Percentiles rank a stretch among this genome's conserved stretches.
phyloP scores from a whole-genome alignment of 1,140 invertebrate species.

The Drosophila oshimai region DNA sequence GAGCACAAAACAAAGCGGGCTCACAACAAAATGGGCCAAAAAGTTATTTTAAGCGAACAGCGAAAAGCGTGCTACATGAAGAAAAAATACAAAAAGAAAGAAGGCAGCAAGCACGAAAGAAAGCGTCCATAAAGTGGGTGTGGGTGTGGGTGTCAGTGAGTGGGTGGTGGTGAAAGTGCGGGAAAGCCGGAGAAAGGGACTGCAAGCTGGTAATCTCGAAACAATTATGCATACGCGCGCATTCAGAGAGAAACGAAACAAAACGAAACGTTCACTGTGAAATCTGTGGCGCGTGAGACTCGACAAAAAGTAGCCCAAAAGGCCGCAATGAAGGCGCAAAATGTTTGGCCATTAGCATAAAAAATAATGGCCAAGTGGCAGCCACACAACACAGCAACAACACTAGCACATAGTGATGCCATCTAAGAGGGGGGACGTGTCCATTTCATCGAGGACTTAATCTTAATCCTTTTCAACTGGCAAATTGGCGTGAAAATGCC shows the following conservation, averaged over 20 bases:
- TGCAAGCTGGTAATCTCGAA: slow-evolving; percentile 64
- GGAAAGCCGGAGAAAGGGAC: background rate
- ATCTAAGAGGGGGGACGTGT: slow-evolving; percentile 13
- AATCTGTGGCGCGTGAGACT: slow-evolving; percentile 69
- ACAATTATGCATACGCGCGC: slow-evolving; percentile 75
- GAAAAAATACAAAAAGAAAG: slow-evolving; percentile 1
- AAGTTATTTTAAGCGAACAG: slow-evolving; percentile 74
- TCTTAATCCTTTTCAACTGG: slow-evolving; percentile 69
- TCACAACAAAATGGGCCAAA: slow-evolving; percentile 66
- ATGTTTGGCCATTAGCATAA: slow-evolving; percentile 75
- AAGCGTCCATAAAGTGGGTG: slow-evolving; percentile 29
- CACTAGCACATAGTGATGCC: too few relatives aligned
- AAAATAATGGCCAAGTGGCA: slow-evolving; percentile 63
- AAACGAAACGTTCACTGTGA: slow-evolving; percentile 6
- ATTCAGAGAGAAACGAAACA: slow-evolving; percentile 38
- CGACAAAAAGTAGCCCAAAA: slow-evolving; percentile 64
- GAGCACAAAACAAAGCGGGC: slow-evolving; percentile 47
- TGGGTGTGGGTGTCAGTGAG: background rate
- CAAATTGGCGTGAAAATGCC: slow-evolving; percentile 32
- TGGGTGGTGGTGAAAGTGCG: background rate
- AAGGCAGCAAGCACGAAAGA: slow-evolving; percentile 39
- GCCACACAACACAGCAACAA: background rate
- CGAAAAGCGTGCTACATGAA: slow-evolving; percentile 46
- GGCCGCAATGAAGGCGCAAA: slow-evolving; percentile 71
- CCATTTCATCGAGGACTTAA: slow-evolving; percentile 63